Conservation (phyloP, 2,113 vertebrate species). For the Brachyistius frenatus region DNA sequence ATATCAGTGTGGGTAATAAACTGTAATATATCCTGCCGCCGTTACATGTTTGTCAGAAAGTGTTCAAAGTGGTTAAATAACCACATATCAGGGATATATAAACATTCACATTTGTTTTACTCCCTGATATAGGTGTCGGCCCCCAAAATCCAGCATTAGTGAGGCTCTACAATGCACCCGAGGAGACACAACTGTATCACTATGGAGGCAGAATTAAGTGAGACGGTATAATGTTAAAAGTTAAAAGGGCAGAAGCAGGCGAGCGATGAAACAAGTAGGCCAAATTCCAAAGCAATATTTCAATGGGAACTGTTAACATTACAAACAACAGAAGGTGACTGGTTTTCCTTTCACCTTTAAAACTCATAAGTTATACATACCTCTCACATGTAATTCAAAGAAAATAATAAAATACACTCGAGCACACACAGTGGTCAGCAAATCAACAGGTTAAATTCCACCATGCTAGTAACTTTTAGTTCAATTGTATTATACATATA, state of each 20-base stretch:
- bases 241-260: conserved; percentile 19
- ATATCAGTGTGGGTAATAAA: too few species aligned
- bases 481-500: neutral
- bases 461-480: neutral
- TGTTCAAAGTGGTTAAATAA: too few species aligned
- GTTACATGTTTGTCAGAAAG: too few species aligned
- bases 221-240: neutral
- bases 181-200: conserved; percentile 31
- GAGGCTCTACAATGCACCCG: neutral
- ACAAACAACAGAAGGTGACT: conserved; percentile 3
- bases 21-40: too few species aligned
- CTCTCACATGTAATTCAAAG: neutral
- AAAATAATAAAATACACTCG: neutral
- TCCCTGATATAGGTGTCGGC: too few species aligned
- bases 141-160: too few species aligned
- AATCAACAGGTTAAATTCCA: neutral
- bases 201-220: conserved; percentile 12
- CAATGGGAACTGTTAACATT: conserved; percentile 9
- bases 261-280: neutral
- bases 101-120: too few species aligned
- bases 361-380: too few species aligned
- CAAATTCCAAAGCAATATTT: conserved; percentile 39
- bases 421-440: neutral
- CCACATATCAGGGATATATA: too few species aligned
- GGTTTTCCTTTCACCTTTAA: neutral